Evolutionary conservation across 2,113 vertebrate species (phyloP).

Genomic region (Onychostoma macrolepis): DNA sequence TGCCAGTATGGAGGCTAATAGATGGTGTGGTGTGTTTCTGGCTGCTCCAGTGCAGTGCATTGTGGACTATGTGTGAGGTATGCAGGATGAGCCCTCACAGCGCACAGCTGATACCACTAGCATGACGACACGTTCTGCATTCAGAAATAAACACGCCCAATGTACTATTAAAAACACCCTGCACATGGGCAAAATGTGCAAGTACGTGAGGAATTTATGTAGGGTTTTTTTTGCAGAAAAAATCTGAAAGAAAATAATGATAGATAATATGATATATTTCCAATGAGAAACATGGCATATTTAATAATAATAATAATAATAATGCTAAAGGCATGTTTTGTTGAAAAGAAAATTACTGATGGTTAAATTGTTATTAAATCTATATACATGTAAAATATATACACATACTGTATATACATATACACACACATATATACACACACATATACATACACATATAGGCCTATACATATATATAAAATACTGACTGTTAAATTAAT

Average conservation of each 20-base stretch:
- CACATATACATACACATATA: not conserved
- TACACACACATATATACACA: not conserved
- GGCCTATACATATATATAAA: too few species aligned
- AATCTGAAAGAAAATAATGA: not conserved
- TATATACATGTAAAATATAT: too few species aligned
- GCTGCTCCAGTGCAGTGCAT: slow-evolving; percentile 15
- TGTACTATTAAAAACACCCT: not conserved
- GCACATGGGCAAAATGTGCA: not conserved
- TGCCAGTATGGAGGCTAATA: not conserved
- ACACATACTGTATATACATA: too few species aligned
- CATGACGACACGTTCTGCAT: not conserved
- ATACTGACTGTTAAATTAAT: too few species aligned
- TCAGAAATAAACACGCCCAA: not conserved
- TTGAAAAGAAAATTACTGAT: not conserved
- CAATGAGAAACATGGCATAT: not conserved
- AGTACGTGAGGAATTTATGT: not conserved
- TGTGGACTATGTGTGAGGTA: not conserved
- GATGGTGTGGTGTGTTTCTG: not conserved
- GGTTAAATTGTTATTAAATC: too few species aligned
- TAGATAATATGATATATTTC: not conserved
- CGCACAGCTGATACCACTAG: not conserved
- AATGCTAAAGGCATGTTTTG: not conserved
- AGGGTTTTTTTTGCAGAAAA: not conserved
- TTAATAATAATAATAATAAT: not conserved
- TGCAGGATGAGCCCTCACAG: not conserved